Evolutionary conservation across 2,797 vertebrate genomes (phyloP), one percentile per base, ranked within the genome.

Genomic region (Sebastes steindachneri): DNA sequence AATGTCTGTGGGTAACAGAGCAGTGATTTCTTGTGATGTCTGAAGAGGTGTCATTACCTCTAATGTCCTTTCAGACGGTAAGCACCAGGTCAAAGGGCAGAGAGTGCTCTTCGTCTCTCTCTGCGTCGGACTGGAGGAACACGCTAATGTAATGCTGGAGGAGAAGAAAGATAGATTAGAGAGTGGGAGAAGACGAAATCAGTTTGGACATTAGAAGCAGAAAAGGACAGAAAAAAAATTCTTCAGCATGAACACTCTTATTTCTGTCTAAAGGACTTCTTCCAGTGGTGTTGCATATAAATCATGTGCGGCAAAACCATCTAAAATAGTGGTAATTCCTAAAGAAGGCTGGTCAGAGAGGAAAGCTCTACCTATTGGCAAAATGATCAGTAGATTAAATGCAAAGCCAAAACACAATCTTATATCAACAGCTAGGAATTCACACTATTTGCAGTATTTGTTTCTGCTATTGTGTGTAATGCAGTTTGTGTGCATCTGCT

Each of bases 1-100:
- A 85, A 79, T 53, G 76, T 86, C 66, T 80, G 65, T 64, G 60
- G 79, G 70, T 90, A 88, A 87, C 62, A 77, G 76, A 81, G 83
- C 83, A 60, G 75, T 12, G 45, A 83, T 89, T 90, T 80, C 53
- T 86, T 72, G 80, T 89, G 80, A 84, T 81, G 83, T 88, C 85
- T 86, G 79, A 79, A 88, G 82, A 86, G 78, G 86, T 87, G 82
- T 92, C 77, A 86, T 92, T 89, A 93, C 67, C 77, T 87, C 77
- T 79, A 70, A 68, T 83, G 79, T 84, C 84, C 85, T 88, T 79
- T 91, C 77, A 93, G 85, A 84, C 37, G n/a, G 68, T 71, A 82
- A 90, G 70, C 37, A 80, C 28, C 48, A 10, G 90, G 90, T 93
- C 88, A 94, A 82, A 94, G 89, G 88, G 64, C 87, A 83, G 6